Evolutionary conservation across 2,113 vertebrate species (phyloP).

Genomic region (Indicator indicator): DNA sequence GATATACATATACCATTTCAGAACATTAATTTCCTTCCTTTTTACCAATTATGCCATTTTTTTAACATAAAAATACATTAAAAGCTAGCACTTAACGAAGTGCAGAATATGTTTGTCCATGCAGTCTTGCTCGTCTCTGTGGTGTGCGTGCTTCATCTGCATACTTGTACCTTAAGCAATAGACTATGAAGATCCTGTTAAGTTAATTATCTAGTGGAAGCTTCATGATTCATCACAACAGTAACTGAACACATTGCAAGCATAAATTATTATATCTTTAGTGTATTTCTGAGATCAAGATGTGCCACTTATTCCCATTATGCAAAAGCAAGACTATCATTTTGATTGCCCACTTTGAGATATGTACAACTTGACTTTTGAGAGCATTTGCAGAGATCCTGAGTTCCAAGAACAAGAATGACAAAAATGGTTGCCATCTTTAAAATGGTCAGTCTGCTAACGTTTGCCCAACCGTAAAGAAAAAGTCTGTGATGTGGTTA

Average conservation of each 20-base stretch:
- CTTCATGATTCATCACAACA: background rate
- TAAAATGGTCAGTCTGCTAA: background rate
- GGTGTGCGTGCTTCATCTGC: background rate
- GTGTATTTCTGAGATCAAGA: background rate
- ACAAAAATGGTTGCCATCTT: background rate
- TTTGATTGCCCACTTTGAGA: background rate
- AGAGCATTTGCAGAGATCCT: background rate
- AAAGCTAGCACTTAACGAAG: background rate
- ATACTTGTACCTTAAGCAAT: background rate
- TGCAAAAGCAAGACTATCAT: background rate
- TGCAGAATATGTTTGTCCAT: background rate
- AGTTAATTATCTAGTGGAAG: background rate
- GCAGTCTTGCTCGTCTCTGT: background rate
- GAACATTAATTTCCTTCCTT: background rate
- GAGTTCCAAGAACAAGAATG: background rate
- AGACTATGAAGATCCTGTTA: background rate
- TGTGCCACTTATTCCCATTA: background rate
- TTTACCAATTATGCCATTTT: background rate
- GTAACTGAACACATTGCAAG: background rate
- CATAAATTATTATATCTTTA: background rate
- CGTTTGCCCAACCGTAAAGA: background rate
- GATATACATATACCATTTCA: background rate
- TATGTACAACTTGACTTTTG: background rate
- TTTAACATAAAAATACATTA: background rate
- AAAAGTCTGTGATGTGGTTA: background rate